Conservation (phyloP, 2,888 invertebrate species). For the Xanthia icteritia region DNA sequence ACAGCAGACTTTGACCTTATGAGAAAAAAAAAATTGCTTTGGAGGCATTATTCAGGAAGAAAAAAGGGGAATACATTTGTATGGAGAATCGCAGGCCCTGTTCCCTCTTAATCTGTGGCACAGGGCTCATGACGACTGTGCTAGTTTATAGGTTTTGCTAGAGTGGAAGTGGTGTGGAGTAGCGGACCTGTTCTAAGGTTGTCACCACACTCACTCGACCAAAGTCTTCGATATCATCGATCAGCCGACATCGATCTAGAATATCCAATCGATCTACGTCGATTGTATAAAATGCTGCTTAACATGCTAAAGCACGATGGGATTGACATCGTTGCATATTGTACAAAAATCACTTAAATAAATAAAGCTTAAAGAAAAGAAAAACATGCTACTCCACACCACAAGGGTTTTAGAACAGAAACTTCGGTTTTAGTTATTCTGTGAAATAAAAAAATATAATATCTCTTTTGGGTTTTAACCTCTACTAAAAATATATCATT, state of each 20-base stretch:
- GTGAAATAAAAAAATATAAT: not conserved
- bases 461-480: not conserved
- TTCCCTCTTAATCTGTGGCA: no score
- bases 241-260: not conserved
- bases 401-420: slow-evolving; percentile 10
- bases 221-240: not conserved
- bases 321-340: no score
- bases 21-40: no score
- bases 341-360: no score
- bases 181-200: not conserved
- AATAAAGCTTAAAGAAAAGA: no score
- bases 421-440: not conserved
- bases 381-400: not conserved
- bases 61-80: no score
- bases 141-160: slow-evolving; percentile 10
- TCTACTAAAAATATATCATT: not conserved
- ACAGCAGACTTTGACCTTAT: no score
- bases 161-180: not conserved
- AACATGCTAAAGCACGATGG: no score
- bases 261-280: not conserved
- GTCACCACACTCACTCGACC: not conserved
- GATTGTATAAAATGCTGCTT: not conserved
- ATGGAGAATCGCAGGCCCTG: no score
- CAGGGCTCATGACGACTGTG: not conserved
- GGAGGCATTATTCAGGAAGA: no score